These are phyloP conservation scores for Mustelus asterias DNA, from an alignment of 2,113 vertebrate species.

Conservation along the genomic window DNA sequence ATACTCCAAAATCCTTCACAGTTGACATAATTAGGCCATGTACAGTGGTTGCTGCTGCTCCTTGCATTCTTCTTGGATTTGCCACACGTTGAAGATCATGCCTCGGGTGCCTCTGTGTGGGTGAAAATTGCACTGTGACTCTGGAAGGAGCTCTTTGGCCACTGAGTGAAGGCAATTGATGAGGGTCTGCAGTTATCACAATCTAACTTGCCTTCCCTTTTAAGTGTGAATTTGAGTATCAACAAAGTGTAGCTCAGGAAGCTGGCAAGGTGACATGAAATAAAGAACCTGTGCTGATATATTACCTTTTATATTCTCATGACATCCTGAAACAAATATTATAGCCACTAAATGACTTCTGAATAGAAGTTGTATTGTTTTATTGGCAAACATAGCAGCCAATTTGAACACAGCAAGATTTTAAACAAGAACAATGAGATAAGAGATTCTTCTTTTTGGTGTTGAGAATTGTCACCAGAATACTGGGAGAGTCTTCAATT, in stretches of 20 bases:
- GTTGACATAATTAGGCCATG: not conserved
- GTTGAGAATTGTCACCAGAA: not conserved
- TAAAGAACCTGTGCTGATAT: not conserved
- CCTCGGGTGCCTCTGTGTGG: not conserved
- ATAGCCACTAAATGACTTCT: not conserved
- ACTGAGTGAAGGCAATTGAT: too few species aligned
- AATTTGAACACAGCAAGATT: not conserved
- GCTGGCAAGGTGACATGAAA: not conserved
- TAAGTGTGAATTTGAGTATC: not conserved
- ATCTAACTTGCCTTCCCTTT: not conserved
- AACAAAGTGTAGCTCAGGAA: not conserved
- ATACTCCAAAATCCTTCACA: not conserved
- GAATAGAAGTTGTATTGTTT: not conserved
- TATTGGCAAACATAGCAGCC: not conserved
- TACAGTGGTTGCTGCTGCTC: too few species aligned
- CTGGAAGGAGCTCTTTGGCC: not conserved
- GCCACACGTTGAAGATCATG: not conserved
- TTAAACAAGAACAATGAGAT: not conserved
- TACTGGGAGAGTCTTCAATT: not conserved
- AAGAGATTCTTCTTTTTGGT: not conserved
- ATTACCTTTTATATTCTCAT: not conserved
- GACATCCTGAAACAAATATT: not conserved
- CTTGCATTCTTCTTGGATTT: too few species aligned
- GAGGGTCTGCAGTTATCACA: not conserved
- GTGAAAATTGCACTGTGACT: not conserved